A percentile compares a stretch with the other conserved stretches of the same genome.
phyloP scores from a whole-genome alignment of 1,140 invertebrate species.

The Saccostrea cuccullata region DNA sequence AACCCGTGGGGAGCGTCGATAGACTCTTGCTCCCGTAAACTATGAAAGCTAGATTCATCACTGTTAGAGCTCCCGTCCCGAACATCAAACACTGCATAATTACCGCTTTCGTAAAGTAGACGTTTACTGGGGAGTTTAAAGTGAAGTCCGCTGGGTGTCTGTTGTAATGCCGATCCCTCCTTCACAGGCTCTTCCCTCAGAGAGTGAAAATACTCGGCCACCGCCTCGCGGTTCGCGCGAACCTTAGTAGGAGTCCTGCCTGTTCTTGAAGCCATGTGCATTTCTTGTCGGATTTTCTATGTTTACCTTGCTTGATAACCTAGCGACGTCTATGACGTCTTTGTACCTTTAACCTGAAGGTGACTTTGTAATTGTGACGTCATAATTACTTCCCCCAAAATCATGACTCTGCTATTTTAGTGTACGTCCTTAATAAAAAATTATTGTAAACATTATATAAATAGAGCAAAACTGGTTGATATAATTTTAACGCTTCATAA shows the following conservation, averaged over 20 bases:
- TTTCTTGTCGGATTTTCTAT: neutral
- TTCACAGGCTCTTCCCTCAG: conserved; percentile 25
- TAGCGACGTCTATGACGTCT: conserved; percentile 28
- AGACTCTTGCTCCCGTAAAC: neutral
- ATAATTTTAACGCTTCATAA: too few relatives aligned
- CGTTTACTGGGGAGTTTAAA: neutral
- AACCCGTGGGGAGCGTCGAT: neutral
- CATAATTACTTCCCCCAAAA: neutral
- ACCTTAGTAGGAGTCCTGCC: conserved; percentile 46
- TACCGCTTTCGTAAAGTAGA: conserved; percentile 19
- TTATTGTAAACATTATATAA: too few relatives aligned
- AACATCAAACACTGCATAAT: conserved; percentile 25
- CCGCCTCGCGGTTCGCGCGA: conserved; percentile 42
- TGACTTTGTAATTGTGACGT: neutral
- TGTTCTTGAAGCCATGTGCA: neutral
- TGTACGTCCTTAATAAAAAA: too few relatives aligned
- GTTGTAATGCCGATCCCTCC: neutral
- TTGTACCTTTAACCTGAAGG: neutral
- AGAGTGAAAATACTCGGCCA: conserved; percentile 23
- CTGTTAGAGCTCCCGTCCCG: neutral
- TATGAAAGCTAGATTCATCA: conserved; percentile 27
- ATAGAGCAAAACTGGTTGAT: too few relatives aligned
- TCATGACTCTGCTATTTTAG: too few relatives aligned
- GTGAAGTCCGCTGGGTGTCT: neutral
- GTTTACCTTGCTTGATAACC: neutral